Evolutionary conservation across 2,113 vertebrate species (phyloP), one percentile per base, ranked within the genome.

Genomic region (Anhinga rufa): DNA sequence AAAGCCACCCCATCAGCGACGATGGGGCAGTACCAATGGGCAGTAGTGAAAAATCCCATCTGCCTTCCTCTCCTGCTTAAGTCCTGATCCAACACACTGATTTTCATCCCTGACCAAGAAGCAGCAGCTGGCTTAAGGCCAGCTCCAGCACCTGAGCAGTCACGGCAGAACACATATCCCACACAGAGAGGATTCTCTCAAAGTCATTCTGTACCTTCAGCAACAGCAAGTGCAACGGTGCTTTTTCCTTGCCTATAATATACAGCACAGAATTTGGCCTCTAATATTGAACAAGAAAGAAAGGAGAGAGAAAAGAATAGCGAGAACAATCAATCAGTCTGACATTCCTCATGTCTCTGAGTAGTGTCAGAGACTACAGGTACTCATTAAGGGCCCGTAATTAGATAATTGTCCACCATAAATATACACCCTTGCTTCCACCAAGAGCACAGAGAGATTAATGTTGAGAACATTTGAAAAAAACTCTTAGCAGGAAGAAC

Each of bases 31-130:
- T 24, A 87, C n/a, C 42, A 42, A 29, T 0, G 1, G 0, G 2
- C 7, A 15, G 17, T 1, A 17, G 17, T 18, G 34, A 70, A 32
- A 66, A 55, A 14, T 17, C 15, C 2, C 13, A 5, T 34, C 31
- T 65, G 20, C 44, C 64, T n/a, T 21, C 61, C 48, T 14, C 14
- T 28, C 11, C 42, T 21, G 26, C 75, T 46, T 5, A 24, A 60
- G 9, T 3, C 36, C 60, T 3, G 9, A 32, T 14, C 25, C 77
- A 34, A 18, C 0, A 0, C 0, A 1, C 40, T 2, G 4, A 10
- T 14, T 57, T 49, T 19, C 28, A 64, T 5, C 29, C 65, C 6
- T 11, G 6, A 28, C 6, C 6, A 19, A 12, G n/a, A 51, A 93
- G 74, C 31, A 51, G 69, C 65, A 46, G 32, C n/a, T 49, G 34